Evolutionary conservation across 2,113 vertebrate species (phyloP), one percentile per base, ranked within the genome.

Genomic region (Scomber scombrus): DNA sequence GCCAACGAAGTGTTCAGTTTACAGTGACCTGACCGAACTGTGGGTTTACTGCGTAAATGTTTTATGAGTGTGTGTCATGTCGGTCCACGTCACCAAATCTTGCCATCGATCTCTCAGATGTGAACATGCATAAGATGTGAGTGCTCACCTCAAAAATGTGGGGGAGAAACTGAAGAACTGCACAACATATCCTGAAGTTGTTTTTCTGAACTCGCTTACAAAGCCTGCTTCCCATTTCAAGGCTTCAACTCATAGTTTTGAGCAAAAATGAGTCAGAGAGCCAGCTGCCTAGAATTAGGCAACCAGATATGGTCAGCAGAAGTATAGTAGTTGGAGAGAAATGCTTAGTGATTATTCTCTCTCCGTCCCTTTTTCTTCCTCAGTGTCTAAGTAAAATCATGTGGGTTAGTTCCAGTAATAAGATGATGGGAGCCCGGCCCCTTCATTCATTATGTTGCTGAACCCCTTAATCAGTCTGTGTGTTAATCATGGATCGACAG

Each of bases 191-290:
- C 73, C 81, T 67, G 67, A 47, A 64, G 66, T 34, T 64, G 82
- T 91, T 92, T 79, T 85, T 85, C 60, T 77, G 9, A 19, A 18
- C 68, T 60, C 4, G 0, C 60, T 78, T 63, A 51, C 43, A 21
- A 26, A 78, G 56, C 50, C 85, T 89, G 78, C 64, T 89, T 90
- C 80, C 19, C 69, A 73, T 88, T 92, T 85, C 1, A 0, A 65
- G 78, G 55, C 46, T 47, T 75, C 11, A 31, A 72, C 40, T 86
- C 66, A 11, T 65, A 70, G 78, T 74, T 91, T 92, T 84, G 21
- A 79, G 81, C 19, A 77, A 81, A 66, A 68, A 7, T 89, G 86
- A 91, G 74, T 92, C 91, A 92, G 49, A 57, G n/a, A 64, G 16
- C 19, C 81, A 65, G 71, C 85, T 85, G 81, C 56, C 51, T 58